These are phyloP conservation scores for Sphaerodactylus townsendi DNA, from an alignment of 2,113 vertebrate genomes.

Conservation along the genomic window DNA sequence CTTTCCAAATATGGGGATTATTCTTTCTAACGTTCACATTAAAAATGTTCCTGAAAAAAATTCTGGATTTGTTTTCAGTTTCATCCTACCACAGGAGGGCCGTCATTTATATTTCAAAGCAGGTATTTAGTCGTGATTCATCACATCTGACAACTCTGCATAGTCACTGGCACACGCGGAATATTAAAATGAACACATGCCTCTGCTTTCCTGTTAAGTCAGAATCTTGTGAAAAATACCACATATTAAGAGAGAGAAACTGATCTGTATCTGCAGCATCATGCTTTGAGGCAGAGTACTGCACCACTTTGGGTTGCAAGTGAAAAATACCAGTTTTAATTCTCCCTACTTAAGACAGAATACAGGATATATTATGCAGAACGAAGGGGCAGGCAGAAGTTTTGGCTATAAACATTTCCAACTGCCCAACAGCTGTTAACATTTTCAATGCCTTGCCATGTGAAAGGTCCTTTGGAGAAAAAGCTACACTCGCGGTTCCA, in stretches of 20 bases:
- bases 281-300: no score
- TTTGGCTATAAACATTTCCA: neutral
- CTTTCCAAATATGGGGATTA: neutral
- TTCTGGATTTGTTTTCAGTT: neutral
- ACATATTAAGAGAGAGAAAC: neutral
- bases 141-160: neutral
- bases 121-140: neutral
- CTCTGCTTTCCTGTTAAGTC: neutral
- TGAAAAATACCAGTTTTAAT: no score
- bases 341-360: no score
- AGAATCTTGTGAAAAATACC: neutral
- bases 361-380: neutral
- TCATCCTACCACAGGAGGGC: neutral
- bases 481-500: no score
- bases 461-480: neutral
- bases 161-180: neutral
- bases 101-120: slow-evolving; percentile 8
- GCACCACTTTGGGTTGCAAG: no score
- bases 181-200: neutral
- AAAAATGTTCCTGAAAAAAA: neutral
- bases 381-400: neutral
- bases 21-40: neutral
- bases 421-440: neutral
- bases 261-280: no score
- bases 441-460: neutral